Conservation (phyloP, 2,797 vertebrate species). For the Xenentodon cancila region DNA sequence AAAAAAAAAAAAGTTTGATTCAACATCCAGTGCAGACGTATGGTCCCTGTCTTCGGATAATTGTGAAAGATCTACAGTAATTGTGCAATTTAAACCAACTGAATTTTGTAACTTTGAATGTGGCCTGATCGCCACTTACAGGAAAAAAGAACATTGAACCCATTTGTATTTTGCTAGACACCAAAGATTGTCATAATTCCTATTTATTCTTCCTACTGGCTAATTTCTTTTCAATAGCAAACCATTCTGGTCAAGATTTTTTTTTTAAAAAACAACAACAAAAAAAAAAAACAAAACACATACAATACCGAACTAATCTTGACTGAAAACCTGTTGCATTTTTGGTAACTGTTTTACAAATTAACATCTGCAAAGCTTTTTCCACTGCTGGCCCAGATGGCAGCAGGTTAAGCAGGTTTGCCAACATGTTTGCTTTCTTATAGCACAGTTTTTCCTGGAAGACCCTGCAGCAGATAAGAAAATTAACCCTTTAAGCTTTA, state of each 20-base stretch:
- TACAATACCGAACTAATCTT: too few relatives aligned
- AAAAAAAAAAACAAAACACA: too few relatives aligned
- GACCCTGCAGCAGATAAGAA: slow-evolving; percentile 10
- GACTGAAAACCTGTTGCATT: too few relatives aligned
- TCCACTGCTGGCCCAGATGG: not conserved
- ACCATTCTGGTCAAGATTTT: too few relatives aligned
- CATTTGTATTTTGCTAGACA: too few relatives aligned
- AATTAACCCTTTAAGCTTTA: slow-evolving; percentile 16
- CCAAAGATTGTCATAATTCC: too few relatives aligned
- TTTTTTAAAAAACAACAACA: too few relatives aligned
- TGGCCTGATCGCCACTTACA: too few relatives aligned
- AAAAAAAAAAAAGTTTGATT: not conserved
- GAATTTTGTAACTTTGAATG: slow-evolving; percentile 23
- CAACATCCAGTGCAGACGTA: slow-evolving; percentile 56
- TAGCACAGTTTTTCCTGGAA: slow-evolving; percentile 18
- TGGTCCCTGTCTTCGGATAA: slow-evolving; percentile 65
- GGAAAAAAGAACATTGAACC: too few relatives aligned
- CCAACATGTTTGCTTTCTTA: slow-evolving; percentile 4
- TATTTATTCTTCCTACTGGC: too few relatives aligned
- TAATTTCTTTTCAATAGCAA: too few relatives aligned
- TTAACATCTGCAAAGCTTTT: slow-evolving; percentile 2
- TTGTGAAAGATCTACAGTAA: slow-evolving; percentile 9
- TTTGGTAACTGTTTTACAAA: too few relatives aligned
- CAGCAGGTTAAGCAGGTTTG: not conserved
- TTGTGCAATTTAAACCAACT: slow-evolving; percentile 29